These are phyloP conservation scores for Bubalus kerabau DNA, from an alignment of 2,113 vertebrate species.

Conservation along the genomic window DNA sequence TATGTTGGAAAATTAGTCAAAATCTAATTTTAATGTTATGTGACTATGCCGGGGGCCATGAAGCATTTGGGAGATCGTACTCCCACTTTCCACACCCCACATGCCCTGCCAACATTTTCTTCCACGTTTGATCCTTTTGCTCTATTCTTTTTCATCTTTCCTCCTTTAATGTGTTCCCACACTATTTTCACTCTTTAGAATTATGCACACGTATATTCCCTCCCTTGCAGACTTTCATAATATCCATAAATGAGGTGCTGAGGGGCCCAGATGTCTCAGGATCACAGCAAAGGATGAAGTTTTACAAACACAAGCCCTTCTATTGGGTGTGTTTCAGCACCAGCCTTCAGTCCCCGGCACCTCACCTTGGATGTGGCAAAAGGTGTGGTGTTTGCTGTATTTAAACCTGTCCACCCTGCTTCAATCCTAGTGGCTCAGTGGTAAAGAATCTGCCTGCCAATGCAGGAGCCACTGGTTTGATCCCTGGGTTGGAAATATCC, in stretches of 20 bases:
- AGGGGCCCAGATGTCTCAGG: neutral
- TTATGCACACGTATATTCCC: neutral
- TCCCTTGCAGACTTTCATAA: neutral
- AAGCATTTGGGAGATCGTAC: neutral
- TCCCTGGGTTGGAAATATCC: neutral
- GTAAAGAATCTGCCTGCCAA: neutral
- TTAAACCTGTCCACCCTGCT: neutral
- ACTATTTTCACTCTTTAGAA: neutral
- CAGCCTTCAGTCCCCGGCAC: neutral
- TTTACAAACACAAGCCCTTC: neutral
- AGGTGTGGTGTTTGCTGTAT: neutral
- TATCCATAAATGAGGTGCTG: neutral
- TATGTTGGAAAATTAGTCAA: constrained; percentile 56
- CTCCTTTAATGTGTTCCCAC: neutral
- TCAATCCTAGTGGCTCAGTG: neutral
- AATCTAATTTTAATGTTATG: constrained; percentile 41
- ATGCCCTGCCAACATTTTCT: constrained; percentile 12
- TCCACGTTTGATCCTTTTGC: neutral
- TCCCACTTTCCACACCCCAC: neutral
- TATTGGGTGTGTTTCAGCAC: too few relatives aligned
- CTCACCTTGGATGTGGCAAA: neutral
- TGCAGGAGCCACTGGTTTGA: neutral
- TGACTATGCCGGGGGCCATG: neutral
- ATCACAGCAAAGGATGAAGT: neutral
- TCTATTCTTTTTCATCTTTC: constrained; percentile 1